Evolutionary conservation across 2,888 invertebrate genomes (phyloP).

Genomic region (Platynereis dumerilii): DNA sequence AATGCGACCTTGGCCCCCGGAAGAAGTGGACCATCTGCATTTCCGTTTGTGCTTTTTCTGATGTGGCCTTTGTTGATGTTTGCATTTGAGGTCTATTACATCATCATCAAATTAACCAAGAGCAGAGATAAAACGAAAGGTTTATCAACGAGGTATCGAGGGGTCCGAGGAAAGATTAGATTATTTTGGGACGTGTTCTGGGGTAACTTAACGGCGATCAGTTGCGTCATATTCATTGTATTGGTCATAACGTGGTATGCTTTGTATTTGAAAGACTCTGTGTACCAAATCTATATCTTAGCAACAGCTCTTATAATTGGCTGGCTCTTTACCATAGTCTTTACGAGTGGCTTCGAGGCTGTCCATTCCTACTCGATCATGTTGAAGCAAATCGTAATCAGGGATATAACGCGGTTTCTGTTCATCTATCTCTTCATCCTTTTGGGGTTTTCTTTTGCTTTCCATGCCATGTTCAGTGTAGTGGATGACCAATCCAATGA

Average conservation of each 20-base stretch:
- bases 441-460: conserved; percentile 56
- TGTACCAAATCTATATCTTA: conserved; percentile 50
- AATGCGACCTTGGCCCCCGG: neutral
- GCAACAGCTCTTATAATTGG: conserved; percentile 52
- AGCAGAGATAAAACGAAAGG: neutral
- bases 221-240: conserved; percentile 40
- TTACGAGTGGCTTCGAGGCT: conserved; percentile 55
- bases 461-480: conserved; percentile 53
- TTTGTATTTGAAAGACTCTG: conserved; percentile 37
- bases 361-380: conserved; percentile 59
- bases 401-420: conserved; percentile 55
- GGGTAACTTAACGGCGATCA: conserved; percentile 20
- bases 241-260: conserved; percentile 51
- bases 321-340: conserved; percentile 57
- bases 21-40: neutral
- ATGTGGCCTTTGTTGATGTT: conserved; percentile 36
- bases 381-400: conserved; percentile 56
- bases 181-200: neutral
- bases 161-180: neutral
- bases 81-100: conserved; percentile 25
- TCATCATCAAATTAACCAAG: neutral
- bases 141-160: neutral
- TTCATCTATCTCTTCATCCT: conserved; percentile 57
- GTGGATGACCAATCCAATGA: conserved; percentile 36
- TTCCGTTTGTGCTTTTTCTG: conserved; percentile 27